Percentiles rank a stretch among this genome's conserved stretches.
These are phyloP conservation scores for Lasioglossum oenotherae DNA, from an alignment of 2,888 invertebrate genomes.

Conservation along the genomic window DNA sequence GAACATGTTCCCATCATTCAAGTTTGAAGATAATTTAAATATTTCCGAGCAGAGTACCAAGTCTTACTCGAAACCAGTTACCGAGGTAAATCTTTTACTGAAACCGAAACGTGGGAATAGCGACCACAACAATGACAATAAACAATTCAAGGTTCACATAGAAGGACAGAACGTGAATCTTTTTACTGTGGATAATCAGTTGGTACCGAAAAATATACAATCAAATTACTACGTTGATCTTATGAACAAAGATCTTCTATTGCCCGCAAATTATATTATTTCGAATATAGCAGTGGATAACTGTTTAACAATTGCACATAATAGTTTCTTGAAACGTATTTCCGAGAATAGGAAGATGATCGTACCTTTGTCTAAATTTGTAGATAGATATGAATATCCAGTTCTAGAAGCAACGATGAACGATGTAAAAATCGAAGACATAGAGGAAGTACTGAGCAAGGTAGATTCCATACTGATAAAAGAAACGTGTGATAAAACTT, in stretches of 20 bases:
- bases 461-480: slow-evolving; percentile 60
- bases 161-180: slow-evolving; percentile 43
- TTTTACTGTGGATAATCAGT: slow-evolving; percentile 65
- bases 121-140: slow-evolving; percentile 20
- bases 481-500: slow-evolving; percentile 76
- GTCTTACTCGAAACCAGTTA: slow-evolving; percentile 35
- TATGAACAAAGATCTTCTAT: slow-evolving; percentile 65
- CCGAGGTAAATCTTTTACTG: slow-evolving; percentile 31
- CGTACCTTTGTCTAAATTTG: slow-evolving; percentile 72
- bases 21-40: slow-evolving; percentile 53
- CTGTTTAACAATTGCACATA: slow-evolving; percentile 63
- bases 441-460: slow-evolving; percentile 38
- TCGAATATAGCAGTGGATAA: slow-evolving; percentile 50
- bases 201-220: slow-evolving; percentile 73
- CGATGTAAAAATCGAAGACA: slow-evolving; percentile 38
- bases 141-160: slow-evolving; percentile 29
- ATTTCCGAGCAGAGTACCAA: slow-evolving; percentile 48
- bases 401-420: slow-evolving; percentile 68
- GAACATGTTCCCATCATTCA: slow-evolving; percentile 66
- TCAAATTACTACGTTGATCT: slow-evolving; percentile 63
- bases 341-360: slow-evolving; percentile 62
- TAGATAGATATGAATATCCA: slow-evolving; percentile 74
- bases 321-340: slow-evolving; percentile 54
- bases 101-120: slow-evolving; percentile 15
- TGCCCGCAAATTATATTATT: slow-evolving; percentile 49